Evolutionary conservation across 1,140 invertebrate species (phyloP).

Genomic region (Pogonus chalceus): DNA sequence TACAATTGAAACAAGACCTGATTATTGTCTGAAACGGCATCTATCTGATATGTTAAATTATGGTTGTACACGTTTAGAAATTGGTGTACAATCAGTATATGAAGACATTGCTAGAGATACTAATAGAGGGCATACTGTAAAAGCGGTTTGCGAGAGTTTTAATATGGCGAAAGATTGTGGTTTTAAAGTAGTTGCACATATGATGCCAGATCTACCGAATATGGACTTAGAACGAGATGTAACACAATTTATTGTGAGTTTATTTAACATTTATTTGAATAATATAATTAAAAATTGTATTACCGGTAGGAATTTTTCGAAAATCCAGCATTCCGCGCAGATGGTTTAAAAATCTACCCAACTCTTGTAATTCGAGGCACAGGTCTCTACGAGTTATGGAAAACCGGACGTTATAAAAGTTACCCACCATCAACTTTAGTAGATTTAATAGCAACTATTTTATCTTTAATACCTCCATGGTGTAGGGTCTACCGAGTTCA

Average conservation of each 20-base stretch:
- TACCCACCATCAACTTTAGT: constrained; percentile 90
- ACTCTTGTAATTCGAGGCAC: constrained; percentile 97
- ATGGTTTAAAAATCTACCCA: constrained; percentile 99
- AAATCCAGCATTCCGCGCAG: constrained; percentile 92
- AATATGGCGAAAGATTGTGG: constrained; percentile 96
- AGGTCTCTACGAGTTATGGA: constrained; percentile 98
- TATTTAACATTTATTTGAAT: constrained; percentile 11
- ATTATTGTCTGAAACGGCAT: constrained; percentile 96
- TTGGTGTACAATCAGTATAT: constrained; percentile 90
- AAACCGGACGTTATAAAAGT: constrained; percentile 91
- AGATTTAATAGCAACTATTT: constrained; percentile 89
- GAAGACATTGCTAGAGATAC: constrained; percentile 99
- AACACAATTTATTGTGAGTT: constrained; percentile 82
- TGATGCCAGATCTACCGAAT: constrained; percentile 99
- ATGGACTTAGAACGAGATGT: constrained; percentile 93
- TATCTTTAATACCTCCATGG: constrained; percentile 96
- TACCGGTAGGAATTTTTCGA: constrained; percentile 87
- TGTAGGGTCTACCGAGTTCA: constrained; percentile 96
- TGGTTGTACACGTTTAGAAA: constrained; percentile 62
- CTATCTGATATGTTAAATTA: constrained; percentile 94
- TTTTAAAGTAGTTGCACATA: constrained; percentile 97
- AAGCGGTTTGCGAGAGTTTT: constrained; percentile 95
- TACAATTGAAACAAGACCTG: constrained; percentile 97
- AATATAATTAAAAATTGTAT: no score
- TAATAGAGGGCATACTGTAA: constrained; percentile 87